Evolutionary conservation across 2,797 vertebrate genomes (phyloP), one percentile per base, ranked within the genome.

Genomic region (Liparis tanakae): DNA sequence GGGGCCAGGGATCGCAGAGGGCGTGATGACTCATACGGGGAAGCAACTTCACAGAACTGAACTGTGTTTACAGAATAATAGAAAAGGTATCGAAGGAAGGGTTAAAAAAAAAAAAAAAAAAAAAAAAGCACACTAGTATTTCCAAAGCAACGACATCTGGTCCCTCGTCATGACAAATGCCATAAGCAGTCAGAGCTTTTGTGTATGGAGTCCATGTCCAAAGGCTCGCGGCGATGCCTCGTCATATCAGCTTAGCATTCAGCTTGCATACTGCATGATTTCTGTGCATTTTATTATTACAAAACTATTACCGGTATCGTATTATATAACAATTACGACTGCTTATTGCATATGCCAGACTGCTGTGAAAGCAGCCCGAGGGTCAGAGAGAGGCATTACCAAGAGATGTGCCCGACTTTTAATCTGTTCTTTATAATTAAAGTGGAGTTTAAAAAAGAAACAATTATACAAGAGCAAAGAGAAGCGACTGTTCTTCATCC

Each of bases 261-360:
- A 70, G 62, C 82, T 66, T 72, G 76, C 84, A 75, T 81, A 82
- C 69, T 87, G 92, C 92, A 93, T 92, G 92, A 83, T 61, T 67
- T 84, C 14, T 85, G 78, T 83, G 80, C 80, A 76, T 82, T 86
- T 89, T 79, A 80, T 81, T 70, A 85, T 70, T 30, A 67, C 75
- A 78, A 63, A 30, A 74, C 61, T 85, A 85, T 81, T 76, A 79
- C 74, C 30, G 59, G 75, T 74, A 79, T 51, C 80, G 59, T 82
- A 79, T 72, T 78, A 59, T 78, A 66, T 85, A 85, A 80, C 58
- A 68, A 82, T 76, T n/a, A 33, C 17, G 60, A 70, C 80, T 84
- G 79, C 78, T 82, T 80, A 63, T 75, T 65, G 68, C 76, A 82
- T 83, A 77, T 75, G 76, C 76, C 61, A 55, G 34, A 33, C 50